Conservation (phyloP, 2,888 invertebrate species). For the Caenorhabditis uteleia region DNA sequence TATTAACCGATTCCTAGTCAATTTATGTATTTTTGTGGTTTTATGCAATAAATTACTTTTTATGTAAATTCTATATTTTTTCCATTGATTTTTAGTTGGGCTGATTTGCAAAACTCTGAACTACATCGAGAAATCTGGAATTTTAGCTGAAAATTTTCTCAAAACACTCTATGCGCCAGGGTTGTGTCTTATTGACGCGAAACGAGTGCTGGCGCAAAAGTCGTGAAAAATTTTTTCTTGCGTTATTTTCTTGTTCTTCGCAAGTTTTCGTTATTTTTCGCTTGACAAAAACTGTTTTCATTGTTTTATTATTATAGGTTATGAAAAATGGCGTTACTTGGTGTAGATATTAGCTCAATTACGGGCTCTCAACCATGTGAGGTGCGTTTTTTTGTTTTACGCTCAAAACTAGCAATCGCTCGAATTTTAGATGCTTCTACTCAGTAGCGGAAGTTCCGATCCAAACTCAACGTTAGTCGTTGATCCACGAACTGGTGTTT, state of each 20-base stretch:
- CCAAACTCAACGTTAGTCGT: slow-evolving; percentile 56
- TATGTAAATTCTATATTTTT: too few species aligned
- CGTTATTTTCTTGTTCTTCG: neutral
- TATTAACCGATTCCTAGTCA: too few species aligned
- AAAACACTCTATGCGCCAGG: too few species aligned
- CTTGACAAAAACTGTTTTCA: neutral
- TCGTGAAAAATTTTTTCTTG: too few species aligned
- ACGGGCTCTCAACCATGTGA: slow-evolving; percentile 23
- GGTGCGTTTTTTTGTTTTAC: slow-evolving; percentile 1
- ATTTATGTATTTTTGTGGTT: too few species aligned
- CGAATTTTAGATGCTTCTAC: slow-evolving; percentile 38
- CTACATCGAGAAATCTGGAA: too few species aligned
- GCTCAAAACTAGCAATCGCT: neutral
- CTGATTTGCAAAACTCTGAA: too few species aligned
- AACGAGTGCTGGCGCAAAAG: too few species aligned
- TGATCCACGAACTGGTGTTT: slow-evolving; percentile 59
- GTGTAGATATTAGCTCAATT: slow-evolving; percentile 30
- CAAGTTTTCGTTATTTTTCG: neutral
- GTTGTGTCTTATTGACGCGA: too few species aligned
- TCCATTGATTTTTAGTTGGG: too few species aligned
- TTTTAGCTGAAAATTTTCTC: too few species aligned
- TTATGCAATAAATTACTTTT: too few species aligned
- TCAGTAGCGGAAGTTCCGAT: slow-evolving; percentile 46
- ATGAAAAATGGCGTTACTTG: slow-evolving; percentile 24
- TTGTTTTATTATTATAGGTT: neutral